phyloP scores from a whole-genome alignment of 2,888 invertebrate genomes.

The Hyposoter didymator region DNA sequence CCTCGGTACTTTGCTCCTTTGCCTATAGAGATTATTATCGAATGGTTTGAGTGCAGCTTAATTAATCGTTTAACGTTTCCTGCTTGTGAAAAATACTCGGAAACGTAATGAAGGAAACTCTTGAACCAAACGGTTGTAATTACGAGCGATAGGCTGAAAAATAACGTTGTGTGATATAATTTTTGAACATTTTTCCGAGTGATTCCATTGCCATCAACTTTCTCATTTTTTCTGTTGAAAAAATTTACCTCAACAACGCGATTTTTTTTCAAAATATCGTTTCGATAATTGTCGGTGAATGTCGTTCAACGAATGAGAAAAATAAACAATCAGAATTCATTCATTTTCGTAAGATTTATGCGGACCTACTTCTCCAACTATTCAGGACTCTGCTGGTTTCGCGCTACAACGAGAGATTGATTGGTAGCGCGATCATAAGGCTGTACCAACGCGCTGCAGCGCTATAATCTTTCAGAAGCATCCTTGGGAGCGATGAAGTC shows the following conservation, averaged over 20 bases:
- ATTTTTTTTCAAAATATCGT: background rate
- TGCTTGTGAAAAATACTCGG: background rate
- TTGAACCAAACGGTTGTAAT: background rate
- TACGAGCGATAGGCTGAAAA: no score
- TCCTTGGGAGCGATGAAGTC: slow-evolving; percentile 35
- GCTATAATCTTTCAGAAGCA: slow-evolving; percentile 1
- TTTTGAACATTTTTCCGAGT: background rate
- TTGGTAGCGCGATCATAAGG: slow-evolving; percentile 44
- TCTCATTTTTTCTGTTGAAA: background rate
- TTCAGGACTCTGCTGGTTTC: background rate
- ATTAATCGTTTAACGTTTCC: background rate
- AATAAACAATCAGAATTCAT: background rate
- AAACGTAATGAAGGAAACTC: background rate
- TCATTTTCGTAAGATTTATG: no score
- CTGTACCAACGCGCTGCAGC: background rate
- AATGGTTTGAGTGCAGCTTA: background rate
- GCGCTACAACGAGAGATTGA: slow-evolving; percentile 29
- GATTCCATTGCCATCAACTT: background rate
- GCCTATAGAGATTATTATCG: background rate
- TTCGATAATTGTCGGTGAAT: background rate
- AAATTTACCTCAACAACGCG: background rate
- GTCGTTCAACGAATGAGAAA: background rate
- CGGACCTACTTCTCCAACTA: background rate
- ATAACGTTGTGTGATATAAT: no score
- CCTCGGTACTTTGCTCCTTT: background rate